Evolutionary conservation across 2,797 vertebrate genomes (phyloP), one percentile per base, ranked within the genome.

Genomic region (Picus viridis): DNA sequence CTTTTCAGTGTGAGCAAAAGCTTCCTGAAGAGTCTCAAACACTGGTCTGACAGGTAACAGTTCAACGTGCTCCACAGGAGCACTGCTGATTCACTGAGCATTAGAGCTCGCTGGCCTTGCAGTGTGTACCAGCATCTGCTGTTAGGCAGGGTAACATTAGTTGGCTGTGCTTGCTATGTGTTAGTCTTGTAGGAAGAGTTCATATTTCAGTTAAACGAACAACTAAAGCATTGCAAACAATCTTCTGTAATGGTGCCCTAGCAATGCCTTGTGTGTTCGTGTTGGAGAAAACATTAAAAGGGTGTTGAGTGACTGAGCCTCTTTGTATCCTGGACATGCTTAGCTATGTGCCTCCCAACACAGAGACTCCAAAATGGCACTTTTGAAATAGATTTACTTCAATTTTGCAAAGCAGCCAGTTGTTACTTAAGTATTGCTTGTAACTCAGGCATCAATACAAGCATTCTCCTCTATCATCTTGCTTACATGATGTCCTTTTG

Each of bases 381-480:
- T 51, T 88, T 6, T 30, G 16, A 67, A 81, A 39, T 4, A 41
- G 13, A 58, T 83, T 83, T 53, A 16, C 58, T 72, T 64, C 43
- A 16, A 67, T 67, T 75, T 59, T n/a, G 29, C 16, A 34, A 67
- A 94, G 39, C 19, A 79, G 5, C 23, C 63, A 6, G 58, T 32
- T 29, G n/a, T 59, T 57, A 20, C 29, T 62, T 59, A 18, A 47
- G 53, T 24, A 41, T 36, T 65, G 12, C 10, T 47, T 75, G 6
- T 30, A 86, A 62, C 17, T 43, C 14, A 12, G 8, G 9, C 7
- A 36, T 57, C 29, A 59, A 18, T 23, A 82, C 72, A 86, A 86
- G 34, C 61, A 32, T 17, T 41, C 1, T 32, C 19, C 7, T 70
- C 19, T 0, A 0, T n/a, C 0, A 0, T 24, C 18, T 53, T 58